Evolutionary conservation across 2,113 vertebrate species (phyloP).

Genomic region (Gasterosteus nipponicus): DNA sequence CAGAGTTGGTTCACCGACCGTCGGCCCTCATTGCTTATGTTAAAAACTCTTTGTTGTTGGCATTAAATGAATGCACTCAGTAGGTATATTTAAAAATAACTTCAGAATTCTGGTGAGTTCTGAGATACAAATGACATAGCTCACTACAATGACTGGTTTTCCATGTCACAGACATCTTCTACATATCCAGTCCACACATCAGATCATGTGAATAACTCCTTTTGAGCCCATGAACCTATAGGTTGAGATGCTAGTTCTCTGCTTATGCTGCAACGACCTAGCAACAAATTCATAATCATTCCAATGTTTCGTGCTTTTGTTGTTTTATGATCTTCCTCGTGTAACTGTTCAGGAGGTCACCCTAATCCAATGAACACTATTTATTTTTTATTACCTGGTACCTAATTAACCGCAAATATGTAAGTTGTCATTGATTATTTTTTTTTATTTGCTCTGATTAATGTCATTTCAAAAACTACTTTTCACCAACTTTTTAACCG

Average conservation of each 20-base stretch:
- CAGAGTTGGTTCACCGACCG: neutral
- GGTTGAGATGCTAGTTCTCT: neutral
- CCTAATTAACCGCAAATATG: conserved; percentile 25
- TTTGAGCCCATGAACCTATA: conserved; percentile 11
- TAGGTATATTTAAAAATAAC: neutral
- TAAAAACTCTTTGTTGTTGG: neutral
- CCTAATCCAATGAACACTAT: neutral
- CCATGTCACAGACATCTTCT: neutral
- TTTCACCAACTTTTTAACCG: neutral
- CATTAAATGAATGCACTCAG: neutral
- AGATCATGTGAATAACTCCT: conserved; percentile 5
- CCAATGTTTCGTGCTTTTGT: too few relatives aligned
- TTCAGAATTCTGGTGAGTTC: neutral
- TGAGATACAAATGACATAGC: neutral
- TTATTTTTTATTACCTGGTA: neutral
- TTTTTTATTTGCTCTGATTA: conserved; percentile 12
- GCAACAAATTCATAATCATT: neutral
- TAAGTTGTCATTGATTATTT: conserved; percentile 15
- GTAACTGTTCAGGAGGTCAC: neutral
- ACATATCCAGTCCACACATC: conserved; percentile 5
- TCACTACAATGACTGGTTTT: neutral
- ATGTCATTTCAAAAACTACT: conserved; percentile 15
- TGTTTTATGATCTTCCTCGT: neutral
- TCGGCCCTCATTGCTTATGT: neutral
- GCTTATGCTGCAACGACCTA: conserved; percentile 4